Percentiles rank a stretch among this genome's conserved stretches.
These are phyloP conservation scores for Chrysomela aeneicollis DNA, from an alignment of 2,888 invertebrate species.

Conservation along the genomic window DNA sequence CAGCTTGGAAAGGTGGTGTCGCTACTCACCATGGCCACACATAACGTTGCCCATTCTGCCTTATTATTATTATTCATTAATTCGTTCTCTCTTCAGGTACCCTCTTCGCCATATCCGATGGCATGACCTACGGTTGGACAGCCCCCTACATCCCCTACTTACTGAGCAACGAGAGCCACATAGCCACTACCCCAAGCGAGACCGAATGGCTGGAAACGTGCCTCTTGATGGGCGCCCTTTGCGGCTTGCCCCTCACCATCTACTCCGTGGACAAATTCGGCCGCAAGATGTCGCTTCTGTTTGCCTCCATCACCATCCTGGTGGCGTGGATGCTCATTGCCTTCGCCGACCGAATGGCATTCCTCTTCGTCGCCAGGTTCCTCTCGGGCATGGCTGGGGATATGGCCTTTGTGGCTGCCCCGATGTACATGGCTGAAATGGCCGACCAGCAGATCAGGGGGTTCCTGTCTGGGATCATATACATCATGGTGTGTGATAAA, in stretches of 20 bases:
- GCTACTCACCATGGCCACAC: too few species aligned
- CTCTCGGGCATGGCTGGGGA: constrained; percentile 58
- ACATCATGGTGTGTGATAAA: too few species aligned
- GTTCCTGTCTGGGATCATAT: constrained; percentile 57
- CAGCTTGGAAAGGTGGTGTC: too few species aligned
- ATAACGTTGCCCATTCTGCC: too few species aligned
- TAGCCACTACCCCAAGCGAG: constrained; percentile 49
- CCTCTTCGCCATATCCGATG: constrained; percentile 59
- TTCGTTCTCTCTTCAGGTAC: constrained; percentile 58
- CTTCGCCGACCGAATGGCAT: constrained; percentile 50
- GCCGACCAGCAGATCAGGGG: constrained; percentile 59
- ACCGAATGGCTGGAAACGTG: constrained; percentile 51
- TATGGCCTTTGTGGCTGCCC: constrained; percentile 58
- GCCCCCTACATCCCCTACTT: constrained; percentile 58
- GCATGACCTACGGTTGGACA: constrained; percentile 61
- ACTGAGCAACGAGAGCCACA: constrained; percentile 48
- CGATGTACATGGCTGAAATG: constrained; percentile 60
- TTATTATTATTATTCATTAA: too few species aligned
- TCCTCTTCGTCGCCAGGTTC: constrained; percentile 55
- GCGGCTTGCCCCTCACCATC: constrained; percentile 55
- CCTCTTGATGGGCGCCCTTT: constrained; percentile 47
- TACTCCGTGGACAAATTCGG: constrained; percentile 55
- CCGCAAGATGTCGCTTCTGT: constrained; percentile 54
- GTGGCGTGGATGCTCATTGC: constrained; percentile 57
- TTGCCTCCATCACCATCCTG: constrained; percentile 54